Evolutionary conservation across 2,888 invertebrate species (phyloP), one percentile per base, ranked within the genome.

Genomic region (Mimumesa dahlbomi): DNA sequence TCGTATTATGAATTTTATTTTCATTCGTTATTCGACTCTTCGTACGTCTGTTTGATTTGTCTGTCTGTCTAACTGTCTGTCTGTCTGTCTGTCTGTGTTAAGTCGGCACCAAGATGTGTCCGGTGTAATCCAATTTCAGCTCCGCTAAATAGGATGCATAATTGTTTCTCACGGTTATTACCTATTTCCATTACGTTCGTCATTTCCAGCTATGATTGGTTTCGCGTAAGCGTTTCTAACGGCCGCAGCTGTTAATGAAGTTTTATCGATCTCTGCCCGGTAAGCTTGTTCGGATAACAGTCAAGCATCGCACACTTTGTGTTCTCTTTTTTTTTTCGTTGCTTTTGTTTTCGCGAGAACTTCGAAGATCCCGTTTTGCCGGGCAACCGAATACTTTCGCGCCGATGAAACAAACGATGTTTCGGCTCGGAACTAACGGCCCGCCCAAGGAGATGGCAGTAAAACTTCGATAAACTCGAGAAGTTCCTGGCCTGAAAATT

Each of bases 401-500:
- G 48, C 43, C 25, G 31, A 48, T 48, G 18, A 34, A 56, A 56
- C 43, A 43, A 42, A 53, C 48, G 57, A 57, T 71, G 34, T 50
- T 43, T 53, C 59, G 52, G 40, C 21, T 38, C 29, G 46, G 14
- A 38, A 58, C 31, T 46, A 40, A 36, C 53, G 38, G 45, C 61
- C 54, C 50, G 53, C 46, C 46, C 42, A 54, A 53, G 64, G 25
- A 49, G 53, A 25, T 48, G 43, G 49, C 40, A 63, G 65, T 57
- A 53, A 45, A 57, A 66, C 65, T 57, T 59, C 59, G 72, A 62
- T 72, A 74, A 73, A 78, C 68, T 75, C 75, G 54, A 19, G n/a
- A 59, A 80, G 73, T 79, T 74, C 59, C 57, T 62, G 45, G 63
- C 58, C 61, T 66, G 59, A 72, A 36, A 77, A 81, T 82, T 77